phyloP scores from a whole-genome alignment of 2,888 invertebrate species.

The Tenthredo amoena region DNA sequence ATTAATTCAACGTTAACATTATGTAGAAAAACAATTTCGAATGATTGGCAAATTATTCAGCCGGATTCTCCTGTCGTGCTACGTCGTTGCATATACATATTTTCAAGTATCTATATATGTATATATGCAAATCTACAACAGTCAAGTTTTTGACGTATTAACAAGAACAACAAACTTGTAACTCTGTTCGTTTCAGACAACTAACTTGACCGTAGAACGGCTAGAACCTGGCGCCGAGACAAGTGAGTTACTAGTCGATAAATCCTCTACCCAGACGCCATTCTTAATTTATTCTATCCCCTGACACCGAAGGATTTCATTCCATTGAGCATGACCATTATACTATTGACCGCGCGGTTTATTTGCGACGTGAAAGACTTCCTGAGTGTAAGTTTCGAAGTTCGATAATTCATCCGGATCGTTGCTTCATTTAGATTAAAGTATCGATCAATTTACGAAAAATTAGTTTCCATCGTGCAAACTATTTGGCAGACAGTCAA shows the following conservation, averaged over 20 bases:
- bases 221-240: not conserved
- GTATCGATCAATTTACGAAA: not conserved
- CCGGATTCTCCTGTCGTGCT: not conserved
- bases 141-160: not conserved
- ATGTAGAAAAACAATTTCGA: not conserved
- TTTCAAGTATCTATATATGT: not conserved
- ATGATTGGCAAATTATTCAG: not conserved
- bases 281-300: conserved; percentile 1
- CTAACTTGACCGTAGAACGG: conserved; percentile 2
- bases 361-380: not conserved
- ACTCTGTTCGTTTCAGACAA: conserved; percentile 4
- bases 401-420: not conserved
- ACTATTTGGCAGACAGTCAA: not conserved
- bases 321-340: not conserved
- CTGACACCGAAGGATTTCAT: not conserved
- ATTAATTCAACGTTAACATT: not conserved
- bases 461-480: not conserved
- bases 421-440: not conserved
- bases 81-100: not conserved
- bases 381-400: not conserved
- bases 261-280: conserved; percentile 9
- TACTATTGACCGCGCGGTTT: not conserved
- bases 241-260: conserved; percentile 19
- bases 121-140: not conserved
- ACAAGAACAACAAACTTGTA: conserved; percentile 1